Conservation (phyloP, 2,888 invertebrate species). For the Calameuta filiformis region DNA sequence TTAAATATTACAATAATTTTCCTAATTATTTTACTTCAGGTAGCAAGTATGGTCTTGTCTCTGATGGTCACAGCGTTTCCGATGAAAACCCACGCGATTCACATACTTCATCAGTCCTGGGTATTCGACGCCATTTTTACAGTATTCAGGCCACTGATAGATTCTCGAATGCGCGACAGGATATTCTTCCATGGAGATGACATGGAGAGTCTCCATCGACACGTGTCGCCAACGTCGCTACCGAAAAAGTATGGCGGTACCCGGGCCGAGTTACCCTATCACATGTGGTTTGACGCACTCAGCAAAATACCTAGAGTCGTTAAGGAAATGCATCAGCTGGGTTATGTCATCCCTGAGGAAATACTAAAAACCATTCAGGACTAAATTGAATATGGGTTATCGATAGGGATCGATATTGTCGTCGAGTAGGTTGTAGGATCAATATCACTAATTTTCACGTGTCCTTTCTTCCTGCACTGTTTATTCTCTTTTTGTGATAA, state of each 20-base stretch:
- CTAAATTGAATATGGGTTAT: neutral
- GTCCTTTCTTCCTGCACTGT: neutral
- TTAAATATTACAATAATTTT: neutral
- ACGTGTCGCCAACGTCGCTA: slow-evolving; percentile 76
- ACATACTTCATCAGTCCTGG: slow-evolving; percentile 85
- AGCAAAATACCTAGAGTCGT: slow-evolving; percentile 70
- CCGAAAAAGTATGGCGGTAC: slow-evolving; percentile 78
- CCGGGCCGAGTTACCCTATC: slow-evolving; percentile 79
- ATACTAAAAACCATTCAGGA: slow-evolving; percentile 25
- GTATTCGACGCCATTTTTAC: slow-evolving; percentile 82
- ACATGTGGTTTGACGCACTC: slow-evolving; percentile 78
- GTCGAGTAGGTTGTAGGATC: neutral
- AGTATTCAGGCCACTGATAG: slow-evolving; percentile 82
- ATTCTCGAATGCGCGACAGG: slow-evolving; percentile 74
- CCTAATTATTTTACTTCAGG: slow-evolving; percentile 43
- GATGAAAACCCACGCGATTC: slow-evolving; percentile 78
- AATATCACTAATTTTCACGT: neutral
- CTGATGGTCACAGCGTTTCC: slow-evolving; percentile 75
- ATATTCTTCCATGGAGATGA: slow-evolving; percentile 80
- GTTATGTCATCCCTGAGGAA: slow-evolving; percentile 70
- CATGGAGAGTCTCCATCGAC: slow-evolving; percentile 78
- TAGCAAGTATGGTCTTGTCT: slow-evolving; percentile 59
- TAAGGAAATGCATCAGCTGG: slow-evolving; percentile 73
- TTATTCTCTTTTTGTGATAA: neutral
- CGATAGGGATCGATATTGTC: neutral